Evolutionary conservation across 64 coral and sea anemone genomes (phyloP), one percentile per base, ranked within the genome.

Genomic region (Stichodactyla mertensii): DNA sequence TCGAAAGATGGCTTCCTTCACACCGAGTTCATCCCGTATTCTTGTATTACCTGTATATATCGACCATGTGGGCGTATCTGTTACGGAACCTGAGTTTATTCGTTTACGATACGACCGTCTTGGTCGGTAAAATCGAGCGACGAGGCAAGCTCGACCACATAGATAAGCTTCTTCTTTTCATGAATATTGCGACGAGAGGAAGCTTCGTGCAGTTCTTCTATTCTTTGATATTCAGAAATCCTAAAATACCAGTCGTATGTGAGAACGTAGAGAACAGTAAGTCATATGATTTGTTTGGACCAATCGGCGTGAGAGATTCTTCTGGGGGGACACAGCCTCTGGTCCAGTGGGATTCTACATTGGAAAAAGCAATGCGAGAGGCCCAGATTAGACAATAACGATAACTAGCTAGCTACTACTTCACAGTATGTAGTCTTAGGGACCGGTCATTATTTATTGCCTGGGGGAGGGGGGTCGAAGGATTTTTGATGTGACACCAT

Each of bases 131-230:
- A 53, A 92, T 95, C 61, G 27, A 82, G 12, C 5, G 71, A 8
- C 83, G 66, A 64, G 36, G 16, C 0, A 55, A 23, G 36, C 14
- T 55, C 26, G 91, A 89, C 52, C 89, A 89, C 54, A 88, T 91
- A 15, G 93, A 92, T 22, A 89, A 70, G 13, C 36, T 95, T 14
- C 64, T 92, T 12, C 31, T 85, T 20, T 64, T 95, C 15, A 22
- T 79, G 24, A 79, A 85, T 59, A 86, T 87, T 82, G 93, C 93
- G n/a, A 88, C 78, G 28, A 84, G 93, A 82, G 86, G 86, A 52
- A 91, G 89, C 79, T 95, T 95, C 55, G 93, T 91, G 58, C 86
- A 95, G 87, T 95, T 95, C 88, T 95, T 86, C 52, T 95, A 91
- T 89, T 88, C 93, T 54, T 54, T 84, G 54, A 87, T 95, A 67